A percentile compares a stretch with the other conserved stretches of the same genome.
phyloP scores from a whole-genome alignment of 2,888 invertebrate genomes.

The Eucera pruinosa region DNA sequence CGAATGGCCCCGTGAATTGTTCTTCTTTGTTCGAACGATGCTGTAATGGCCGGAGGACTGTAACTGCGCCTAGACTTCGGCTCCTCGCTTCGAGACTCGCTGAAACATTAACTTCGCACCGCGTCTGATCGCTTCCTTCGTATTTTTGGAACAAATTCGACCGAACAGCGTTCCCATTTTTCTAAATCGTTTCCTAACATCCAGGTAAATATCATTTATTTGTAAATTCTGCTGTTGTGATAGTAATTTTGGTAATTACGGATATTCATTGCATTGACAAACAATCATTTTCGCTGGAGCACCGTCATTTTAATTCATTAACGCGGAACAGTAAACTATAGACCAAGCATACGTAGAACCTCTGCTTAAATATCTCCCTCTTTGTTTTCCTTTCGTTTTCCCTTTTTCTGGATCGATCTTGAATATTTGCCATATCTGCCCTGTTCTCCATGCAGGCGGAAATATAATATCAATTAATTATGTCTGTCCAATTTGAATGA shows the following conservation, averaged over 20 bases:
- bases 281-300: not conserved
- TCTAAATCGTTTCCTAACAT: no score
- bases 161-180: no score
- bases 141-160: no score
- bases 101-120: constrained; percentile 58
- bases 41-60: constrained; percentile 57
- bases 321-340: not conserved
- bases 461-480: constrained; percentile 52
- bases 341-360: not conserved
- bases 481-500: constrained; percentile 18
- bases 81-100: constrained; percentile 35
- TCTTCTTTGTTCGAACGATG: constrained; percentile 72
- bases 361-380: not conserved
- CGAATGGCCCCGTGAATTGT: constrained; percentile 72
- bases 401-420: not conserved
- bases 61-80: constrained; percentile 53
- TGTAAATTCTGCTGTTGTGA: no score
- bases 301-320: constrained; percentile 26
- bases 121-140: not conserved
- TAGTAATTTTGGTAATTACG: no score
- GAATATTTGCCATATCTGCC: not conserved
- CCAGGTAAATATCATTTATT: no score
- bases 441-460: not conserved
- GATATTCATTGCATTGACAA: not conserved
- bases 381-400: not conserved